Percentiles rank a stretch among this genome's conserved stretches.
phyloP scores from a whole-genome alignment of 1,140 invertebrate species.

The Anoplophora glabripennis region DNA sequence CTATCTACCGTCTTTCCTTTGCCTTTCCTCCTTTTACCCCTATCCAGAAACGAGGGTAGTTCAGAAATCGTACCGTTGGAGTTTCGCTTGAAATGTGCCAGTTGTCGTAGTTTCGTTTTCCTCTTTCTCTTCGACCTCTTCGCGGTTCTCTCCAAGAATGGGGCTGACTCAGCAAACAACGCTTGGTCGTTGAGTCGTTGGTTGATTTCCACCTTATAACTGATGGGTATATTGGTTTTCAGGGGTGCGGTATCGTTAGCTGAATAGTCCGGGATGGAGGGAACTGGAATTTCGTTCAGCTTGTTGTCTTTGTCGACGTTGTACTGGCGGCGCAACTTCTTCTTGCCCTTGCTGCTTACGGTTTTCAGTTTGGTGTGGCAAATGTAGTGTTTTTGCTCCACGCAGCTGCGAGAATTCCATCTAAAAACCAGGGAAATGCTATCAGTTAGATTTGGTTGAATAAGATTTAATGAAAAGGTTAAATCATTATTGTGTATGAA shows the following conservation, averaged over 20 bases:
- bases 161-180: slow-evolving; percentile 4
- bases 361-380: slow-evolving; percentile 29
- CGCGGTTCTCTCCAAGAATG: neutral
- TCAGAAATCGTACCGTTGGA: neutral
- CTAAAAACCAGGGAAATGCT: slow-evolving; percentile 10
- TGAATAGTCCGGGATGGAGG: slow-evolving; percentile 8
- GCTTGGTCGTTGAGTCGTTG: slow-evolving; percentile 9
- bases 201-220: slow-evolving; percentile 12
- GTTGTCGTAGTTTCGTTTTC: slow-evolving; percentile 11
- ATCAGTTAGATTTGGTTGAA: too few species aligned
- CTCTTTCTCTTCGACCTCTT: slow-evolving; percentile 3
- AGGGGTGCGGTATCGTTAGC: slow-evolving; percentile 1
- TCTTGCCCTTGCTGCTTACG: slow-evolving; percentile 20
- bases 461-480: slow-evolving; percentile 1
- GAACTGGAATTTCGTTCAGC: slow-evolving; percentile 28
- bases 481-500: neutral
- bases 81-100: neutral
- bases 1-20: neutral
- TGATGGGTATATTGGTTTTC: slow-evolving; percentile 10
- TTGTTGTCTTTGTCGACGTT: slow-evolving; percentile 22
- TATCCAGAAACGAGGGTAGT: neutral
- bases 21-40: neutral
- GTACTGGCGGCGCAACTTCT: slow-evolving; percentile 25
- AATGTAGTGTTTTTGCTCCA: slow-evolving; percentile 30
- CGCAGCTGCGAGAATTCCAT: slow-evolving; percentile 28